Evolutionary conservation across 92 coral and sea anemone genomes (phyloP).

Genomic region (Siderastrea radians): DNA sequence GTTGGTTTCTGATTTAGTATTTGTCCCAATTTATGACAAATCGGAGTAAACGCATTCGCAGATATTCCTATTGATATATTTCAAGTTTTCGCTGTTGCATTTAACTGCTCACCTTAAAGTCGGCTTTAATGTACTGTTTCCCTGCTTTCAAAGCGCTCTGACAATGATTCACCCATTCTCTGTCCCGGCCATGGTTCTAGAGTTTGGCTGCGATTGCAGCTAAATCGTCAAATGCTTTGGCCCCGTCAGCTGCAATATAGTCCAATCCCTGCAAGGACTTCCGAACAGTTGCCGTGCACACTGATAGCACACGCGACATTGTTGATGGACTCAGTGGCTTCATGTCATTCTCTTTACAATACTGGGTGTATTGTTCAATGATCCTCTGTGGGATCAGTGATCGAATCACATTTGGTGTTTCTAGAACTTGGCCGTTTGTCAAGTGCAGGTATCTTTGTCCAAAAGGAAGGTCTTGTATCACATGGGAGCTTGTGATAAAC

Average conservation of each 20-base stretch:
- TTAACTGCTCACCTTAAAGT: constrained; percentile 53
- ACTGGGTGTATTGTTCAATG: constrained; percentile 32
- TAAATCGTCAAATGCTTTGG: constrained; percentile 36
- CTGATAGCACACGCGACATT: constrained; percentile 1
- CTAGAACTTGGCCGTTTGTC: constrained; percentile 54
- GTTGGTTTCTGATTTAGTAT: no score
- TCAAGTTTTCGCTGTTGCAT: no score
- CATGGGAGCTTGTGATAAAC: constrained; percentile 52
- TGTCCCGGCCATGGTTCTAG: constrained; percentile 26
- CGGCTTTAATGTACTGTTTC: constrained; percentile 71
- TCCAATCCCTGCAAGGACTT: constrained; percentile 45
- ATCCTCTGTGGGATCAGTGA: constrained; percentile 53
- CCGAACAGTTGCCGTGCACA: constrained; percentile 24
- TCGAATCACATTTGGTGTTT: constrained; percentile 48
- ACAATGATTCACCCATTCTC: constrained; percentile 44
- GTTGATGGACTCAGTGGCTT: constrained; percentile 31
- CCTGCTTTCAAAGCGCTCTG: constrained; percentile 58
- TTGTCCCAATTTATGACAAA: no score
- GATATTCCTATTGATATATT: no score
- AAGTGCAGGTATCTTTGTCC: constrained; percentile 63
- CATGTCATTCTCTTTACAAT: constrained; percentile 24
- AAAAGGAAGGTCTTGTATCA: constrained; percentile 63
- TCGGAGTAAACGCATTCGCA: no score
- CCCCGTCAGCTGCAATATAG: constrained; percentile 30
- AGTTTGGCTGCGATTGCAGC: constrained; percentile 32